phyloP scores from a whole-genome alignment of 2,888 invertebrate species.

The Nineta flava region DNA sequence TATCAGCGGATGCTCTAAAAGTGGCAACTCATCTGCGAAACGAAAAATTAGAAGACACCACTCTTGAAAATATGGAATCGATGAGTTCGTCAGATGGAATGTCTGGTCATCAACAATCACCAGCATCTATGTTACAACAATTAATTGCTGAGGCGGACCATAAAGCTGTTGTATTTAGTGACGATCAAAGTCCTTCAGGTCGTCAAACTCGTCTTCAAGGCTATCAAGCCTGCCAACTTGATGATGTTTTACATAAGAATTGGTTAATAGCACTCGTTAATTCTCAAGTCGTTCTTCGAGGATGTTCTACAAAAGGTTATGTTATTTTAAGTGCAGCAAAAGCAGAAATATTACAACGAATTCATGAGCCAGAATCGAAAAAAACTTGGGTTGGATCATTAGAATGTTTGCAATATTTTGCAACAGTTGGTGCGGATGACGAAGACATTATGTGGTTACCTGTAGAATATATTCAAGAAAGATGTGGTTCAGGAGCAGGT shows the following conservation, averaged over 20 bases:
- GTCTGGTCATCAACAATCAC: conserved; percentile 19
- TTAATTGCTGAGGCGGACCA: conserved; percentile 85
- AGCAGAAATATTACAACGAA: conserved; percentile 81
- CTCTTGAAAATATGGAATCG: neutral
- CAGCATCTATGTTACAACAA: conserved; percentile 72
- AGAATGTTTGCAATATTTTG: conserved; percentile 99
- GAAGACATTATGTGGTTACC: conserved; percentile 95
- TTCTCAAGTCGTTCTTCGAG: conserved; percentile 86
- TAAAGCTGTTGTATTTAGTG: conserved; percentile 90
- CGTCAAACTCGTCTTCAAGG: conserved; percentile 68
- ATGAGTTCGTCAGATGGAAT: neutral
- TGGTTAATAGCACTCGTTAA: conserved; percentile 89
- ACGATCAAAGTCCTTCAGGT: conserved; percentile 68
- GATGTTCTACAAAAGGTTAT: conserved; percentile 93
- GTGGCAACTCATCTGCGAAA: neutral
- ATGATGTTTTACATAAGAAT: conserved; percentile 84
- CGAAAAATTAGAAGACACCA: neutral
- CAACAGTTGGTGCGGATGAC: conserved; percentile 80
- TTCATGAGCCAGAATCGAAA: conserved; percentile 87
- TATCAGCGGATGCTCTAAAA: conserved; percentile 83
- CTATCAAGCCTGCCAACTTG: conserved; percentile 70
- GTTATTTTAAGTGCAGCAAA: conserved; percentile 93
- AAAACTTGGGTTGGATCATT: conserved; percentile 91
- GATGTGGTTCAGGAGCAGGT: neutral
- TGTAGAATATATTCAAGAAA: conserved; percentile 79